A percentile compares a stretch with the other conserved stretches of the same genome.
Evolutionary conservation across 1,140 invertebrate species (phyloP).

Genomic region (Capitella teleta): DNA sequence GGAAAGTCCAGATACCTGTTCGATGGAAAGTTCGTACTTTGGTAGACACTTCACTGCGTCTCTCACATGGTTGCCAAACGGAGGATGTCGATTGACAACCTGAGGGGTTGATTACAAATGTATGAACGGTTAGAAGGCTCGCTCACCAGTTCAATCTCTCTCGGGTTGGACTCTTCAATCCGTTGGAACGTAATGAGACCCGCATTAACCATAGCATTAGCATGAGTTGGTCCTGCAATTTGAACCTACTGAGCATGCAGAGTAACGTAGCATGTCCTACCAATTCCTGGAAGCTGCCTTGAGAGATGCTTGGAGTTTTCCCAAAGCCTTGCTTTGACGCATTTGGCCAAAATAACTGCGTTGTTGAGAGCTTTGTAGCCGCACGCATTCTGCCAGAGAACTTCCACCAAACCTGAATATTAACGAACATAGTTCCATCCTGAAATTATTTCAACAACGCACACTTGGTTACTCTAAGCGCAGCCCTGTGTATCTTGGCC

Average conservation of each 20-base stretch:
- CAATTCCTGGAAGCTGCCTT: slow-evolving; percentile 60
- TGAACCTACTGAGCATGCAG: neutral
- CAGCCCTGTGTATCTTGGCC: slow-evolving; percentile 56
- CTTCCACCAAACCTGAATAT: slow-evolving; percentile 44
- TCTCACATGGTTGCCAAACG: slow-evolving; percentile 44
- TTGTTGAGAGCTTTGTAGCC: slow-evolving; percentile 45
- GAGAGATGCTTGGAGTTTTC: slow-evolving; percentile 60
- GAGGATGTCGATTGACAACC: slow-evolving; percentile 45
- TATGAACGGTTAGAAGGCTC: slow-evolving; percentile 15
- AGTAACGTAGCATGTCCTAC: slow-evolving; percentile 23
- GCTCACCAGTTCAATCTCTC: slow-evolving; percentile 60
- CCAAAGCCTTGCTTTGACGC: slow-evolving; percentile 57
- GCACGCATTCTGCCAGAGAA: slow-evolving; percentile 23
- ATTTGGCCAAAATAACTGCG: slow-evolving; percentile 54
- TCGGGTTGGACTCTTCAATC: slow-evolving; percentile 55
- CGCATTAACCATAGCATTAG: slow-evolving; percentile 52
- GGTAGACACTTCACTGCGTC: slow-evolving; percentile 37
- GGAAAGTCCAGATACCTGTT: slow-evolving; percentile 35
- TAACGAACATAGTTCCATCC: no score
- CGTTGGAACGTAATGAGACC: slow-evolving; percentile 56
- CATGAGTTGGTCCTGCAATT: slow-evolving; percentile 44
- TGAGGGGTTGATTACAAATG: slow-evolving; percentile 10
- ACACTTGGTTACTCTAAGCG: slow-evolving; percentile 58
- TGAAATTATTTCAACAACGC: slow-evolving; percentile 27
- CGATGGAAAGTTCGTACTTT: slow-evolving; percentile 41